A percentile compares a stretch with the other conserved stretches of the same genome.
Conservation (phyloP, 2,888 invertebrate species). For the Euphydryas editha region DNA sequence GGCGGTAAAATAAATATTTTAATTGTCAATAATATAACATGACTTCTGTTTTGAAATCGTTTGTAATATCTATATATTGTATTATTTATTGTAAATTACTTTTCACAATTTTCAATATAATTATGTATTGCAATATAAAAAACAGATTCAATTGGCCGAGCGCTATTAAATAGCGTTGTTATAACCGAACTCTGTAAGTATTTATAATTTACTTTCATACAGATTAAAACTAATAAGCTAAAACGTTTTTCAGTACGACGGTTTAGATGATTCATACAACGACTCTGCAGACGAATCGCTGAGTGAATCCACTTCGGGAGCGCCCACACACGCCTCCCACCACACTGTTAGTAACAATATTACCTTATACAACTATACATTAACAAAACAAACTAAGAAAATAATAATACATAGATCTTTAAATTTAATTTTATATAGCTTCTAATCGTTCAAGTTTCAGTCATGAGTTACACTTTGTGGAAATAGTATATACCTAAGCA, state of each 20-base stretch:
- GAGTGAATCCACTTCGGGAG: slow-evolving; percentile 83
- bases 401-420: neutral
- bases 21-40: neutral
- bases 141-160: no score
- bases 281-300: slow-evolving; percentile 82
- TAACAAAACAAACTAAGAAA: no score
- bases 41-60: neutral
- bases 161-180: neutral
- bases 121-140: no score
- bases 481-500: slow-evolving; percentile 16
- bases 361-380: no score
- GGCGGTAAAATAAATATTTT: neutral
- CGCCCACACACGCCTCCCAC: slow-evolving; percentile 68
- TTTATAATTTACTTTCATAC: neutral
- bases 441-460: neutral
- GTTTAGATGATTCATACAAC: slow-evolving; percentile 89
- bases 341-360: slow-evolving; percentile 57
- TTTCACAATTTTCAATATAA: no score
- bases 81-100: no score
- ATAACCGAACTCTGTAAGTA: neutral
- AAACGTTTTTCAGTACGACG: slow-evolving; percentile 85
- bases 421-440: neutral
- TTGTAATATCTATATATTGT: neutral
- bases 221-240: slow-evolving; percentile 2
- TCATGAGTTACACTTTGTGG: slow-evolving; percentile 13